Evolutionary conservation across 2,888 invertebrate species (phyloP).

Genomic region (Xestia sexstrigata): DNA sequence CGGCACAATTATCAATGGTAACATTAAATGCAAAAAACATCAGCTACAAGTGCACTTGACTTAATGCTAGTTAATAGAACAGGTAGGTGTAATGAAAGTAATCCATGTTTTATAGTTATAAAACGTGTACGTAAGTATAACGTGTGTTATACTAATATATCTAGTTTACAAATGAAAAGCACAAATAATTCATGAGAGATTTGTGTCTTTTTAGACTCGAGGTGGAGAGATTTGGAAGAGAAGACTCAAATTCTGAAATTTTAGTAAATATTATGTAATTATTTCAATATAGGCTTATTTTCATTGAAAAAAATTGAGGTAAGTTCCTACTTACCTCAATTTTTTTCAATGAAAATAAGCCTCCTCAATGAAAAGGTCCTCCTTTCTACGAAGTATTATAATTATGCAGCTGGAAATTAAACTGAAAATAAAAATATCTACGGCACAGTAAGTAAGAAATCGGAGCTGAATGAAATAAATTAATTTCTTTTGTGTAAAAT

Average conservation of each 20-base stretch:
- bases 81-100: too few species aligned
- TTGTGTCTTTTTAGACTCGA: not conserved
- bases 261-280: not conserved
- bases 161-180: not conserved
- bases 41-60: too few species aligned
- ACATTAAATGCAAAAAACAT: too few species aligned
- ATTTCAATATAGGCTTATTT: not conserved
- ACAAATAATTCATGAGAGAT: not conserved
- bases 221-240: too few species aligned
- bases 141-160: too few species aligned
- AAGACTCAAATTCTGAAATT: not conserved
- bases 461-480: slow-evolving; percentile 30
- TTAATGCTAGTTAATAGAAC: too few species aligned
- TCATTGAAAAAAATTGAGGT: not conserved
- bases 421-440: slow-evolving; percentile 10
- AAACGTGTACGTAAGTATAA: not conserved
- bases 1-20: too few species aligned
- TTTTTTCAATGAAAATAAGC: too few species aligned
- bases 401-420: not conserved
- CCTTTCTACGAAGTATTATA: not conserved
- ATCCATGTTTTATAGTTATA: not conserved
- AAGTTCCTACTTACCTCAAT: too few species aligned
- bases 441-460: slow-evolving; percentile 10
- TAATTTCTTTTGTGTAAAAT: slow-evolving; percentile 39
- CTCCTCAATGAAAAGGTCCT: too few species aligned